Base-by-base conservation (phyloP, 2,888 invertebrate genomes). In the Perithous albicinctus region DNA sequence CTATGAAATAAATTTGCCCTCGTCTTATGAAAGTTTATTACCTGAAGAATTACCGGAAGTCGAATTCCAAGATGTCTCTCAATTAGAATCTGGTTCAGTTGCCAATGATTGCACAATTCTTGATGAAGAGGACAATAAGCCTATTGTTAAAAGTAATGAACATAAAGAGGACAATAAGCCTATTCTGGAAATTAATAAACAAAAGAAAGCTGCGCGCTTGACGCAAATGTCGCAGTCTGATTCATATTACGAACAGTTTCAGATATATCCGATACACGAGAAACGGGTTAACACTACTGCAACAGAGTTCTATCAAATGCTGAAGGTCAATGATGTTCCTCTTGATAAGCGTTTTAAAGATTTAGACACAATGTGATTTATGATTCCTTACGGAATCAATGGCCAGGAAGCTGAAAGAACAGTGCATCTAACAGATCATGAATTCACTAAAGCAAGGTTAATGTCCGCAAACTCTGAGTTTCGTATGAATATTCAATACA, bases 391-490 rank as follows among this genome's bases (percentile, higher is more conserved):
- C 43, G 81, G 83, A 5, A 41, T 41, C 2, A 78, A 84, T 23
- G 81, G 85, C 0, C 85, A 86, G 64, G 61, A 74, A 43, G 69
- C 78, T 26, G 18, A 79, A 26, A 61, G 87, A 43, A n/a, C 43
- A 43, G 46, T 66, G 85, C 86, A 59, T 86, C 77, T 23, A 86
- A n/a, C n/a, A n/a, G n/a, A n/a, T n/a, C n/a, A n/a, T n/a, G n/a
- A n/a, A n/a, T n/a, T n/a, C n/a, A n/a, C 86, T 15, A 89, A 88
- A 85, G 10, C 48, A 15, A 59, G 78, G 63, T 46, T 89, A 26
- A 84, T 82, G 83, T 89, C 88, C 6, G 83, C 82, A 51, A 84
- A 89, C 84, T 51, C 84, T n/a, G 67, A 81, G 64, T 90, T 87
- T 80, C 76, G 88, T 54, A 69, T 85, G 23, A 86, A 88, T 79